Base-by-base conservation (phyloP, 2,113 vertebrate species). In the Dipodomys merriami region DNA sequence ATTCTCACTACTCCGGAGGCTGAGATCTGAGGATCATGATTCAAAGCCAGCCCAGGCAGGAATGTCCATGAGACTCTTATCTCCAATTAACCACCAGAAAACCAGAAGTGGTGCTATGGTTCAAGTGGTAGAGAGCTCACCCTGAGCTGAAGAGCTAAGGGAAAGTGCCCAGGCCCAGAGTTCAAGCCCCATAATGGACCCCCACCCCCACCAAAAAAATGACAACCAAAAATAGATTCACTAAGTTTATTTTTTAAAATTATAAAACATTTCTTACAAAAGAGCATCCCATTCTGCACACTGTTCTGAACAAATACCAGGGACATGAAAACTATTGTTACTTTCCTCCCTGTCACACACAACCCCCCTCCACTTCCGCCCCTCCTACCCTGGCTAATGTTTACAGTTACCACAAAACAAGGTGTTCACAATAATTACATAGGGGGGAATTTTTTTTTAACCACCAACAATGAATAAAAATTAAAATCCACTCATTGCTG, bases 261-360 rank as follows among this genome's bases (percentile, higher is more conserved):
- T 96, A 97, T 97, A 96, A 95, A 97, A 96, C 95, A 93, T 97
- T 98, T 97, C 97, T 97, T 97, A 98, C 65, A 98, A 98, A 98
- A 97, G 90, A 98, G 91, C 95, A 97, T 98, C 98, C 98, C 97
- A 98, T 98, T 98, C 97, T 97, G 97, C 98, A 98, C 96, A 98
- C 98, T 98, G 98, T 94, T 98, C 97, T 98, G 96, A 98, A 86
- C 74, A 91, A 83, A 97, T 93, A 81, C 65, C 94, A 96, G 96
- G 93, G 96, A 95, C 93, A 96, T 16, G 27, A 53, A 83, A 96
- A 92, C 95, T 94, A 98, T 73, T 92, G 76, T 88, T 95, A 97
- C 94, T 57, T 95, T 97, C 88, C 49, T 88, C 15, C 84, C 64
- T 88, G 39, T 57, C 62, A 39, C 35, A 39, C 35, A 39, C 35